These are phyloP conservation scores for Drosophila demipolita DNA, from an alignment of 2,888 invertebrate genomes.

Conservation along the genomic window DNA sequence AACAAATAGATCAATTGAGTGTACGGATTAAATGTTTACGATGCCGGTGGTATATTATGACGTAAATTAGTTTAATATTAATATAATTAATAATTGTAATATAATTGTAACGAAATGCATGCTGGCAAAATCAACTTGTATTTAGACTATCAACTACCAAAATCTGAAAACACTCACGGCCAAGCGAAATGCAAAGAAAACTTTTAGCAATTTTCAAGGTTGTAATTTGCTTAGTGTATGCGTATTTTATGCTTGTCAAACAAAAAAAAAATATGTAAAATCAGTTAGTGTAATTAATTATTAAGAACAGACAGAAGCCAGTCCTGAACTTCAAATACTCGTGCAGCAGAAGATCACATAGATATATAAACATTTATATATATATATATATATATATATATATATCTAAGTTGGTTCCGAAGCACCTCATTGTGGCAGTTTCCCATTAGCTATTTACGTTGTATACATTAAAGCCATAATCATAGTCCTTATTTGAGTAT, in stretches of 20 bases:
- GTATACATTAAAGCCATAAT: constrained; percentile 13
- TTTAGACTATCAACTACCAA: constrained; percentile 40
- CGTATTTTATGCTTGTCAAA: constrained; percentile 31
- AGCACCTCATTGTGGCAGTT: constrained; percentile 6
- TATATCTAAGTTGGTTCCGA: constrained; percentile 2
- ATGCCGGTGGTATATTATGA: constrained; percentile 57
- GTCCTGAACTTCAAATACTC: constrained; percentile 43
- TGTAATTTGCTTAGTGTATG: constrained; percentile 71
- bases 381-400: constrained; percentile 13
- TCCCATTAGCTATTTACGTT: constrained; percentile 10
- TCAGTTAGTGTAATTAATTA: constrained; percentile 39
- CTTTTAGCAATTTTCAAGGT: constrained; percentile 83
- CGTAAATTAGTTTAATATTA: constrained; percentile 58
- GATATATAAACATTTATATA: constrained; percentile 9
- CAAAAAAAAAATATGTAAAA: constrained; percentile 2
- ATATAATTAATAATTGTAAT: constrained; percentile 9
- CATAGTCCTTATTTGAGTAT: constrained; percentile 33
- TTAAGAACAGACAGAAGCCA: constrained; percentile 24
- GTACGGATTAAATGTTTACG: constrained; percentile 57
- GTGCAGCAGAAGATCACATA: constrained; percentile 13
- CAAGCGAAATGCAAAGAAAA: constrained; percentile 29
- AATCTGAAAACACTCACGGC: constrained; percentile 18
- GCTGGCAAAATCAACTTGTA: constrained; percentile 45
- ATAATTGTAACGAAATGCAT: constrained; percentile 37
- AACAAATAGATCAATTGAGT: constrained; percentile 73